phyloP scores from a whole-genome alignment of 2,113 vertebrate genomes.

The Carassius gibelio region DNA sequence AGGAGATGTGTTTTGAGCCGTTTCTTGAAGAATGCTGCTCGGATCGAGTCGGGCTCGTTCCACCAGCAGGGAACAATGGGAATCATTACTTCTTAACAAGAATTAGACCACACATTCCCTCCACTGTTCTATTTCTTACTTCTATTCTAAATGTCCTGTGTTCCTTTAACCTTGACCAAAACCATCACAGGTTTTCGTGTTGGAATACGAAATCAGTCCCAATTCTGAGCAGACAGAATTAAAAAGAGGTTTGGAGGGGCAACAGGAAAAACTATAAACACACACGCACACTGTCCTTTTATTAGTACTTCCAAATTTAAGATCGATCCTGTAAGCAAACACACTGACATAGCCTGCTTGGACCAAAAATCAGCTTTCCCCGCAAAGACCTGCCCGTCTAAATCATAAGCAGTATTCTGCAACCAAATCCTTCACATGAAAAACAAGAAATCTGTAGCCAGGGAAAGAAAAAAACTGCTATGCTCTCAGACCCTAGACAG shows the following conservation, averaged over 20 bases:
- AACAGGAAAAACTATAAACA: background rate
- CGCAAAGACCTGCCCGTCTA: conserved; percentile 47
- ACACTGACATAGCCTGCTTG: conserved; percentile 35
- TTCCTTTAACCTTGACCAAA: no score
- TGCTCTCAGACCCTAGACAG: conserved; percentile 43
- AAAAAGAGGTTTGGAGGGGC: background rate
- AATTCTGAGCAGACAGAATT: background rate
- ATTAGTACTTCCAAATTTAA: conserved; percentile 24
- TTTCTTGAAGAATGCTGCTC: no score
- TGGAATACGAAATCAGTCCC: background rate
- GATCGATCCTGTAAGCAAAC: conserved; percentile 38
- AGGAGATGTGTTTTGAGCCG: no score
- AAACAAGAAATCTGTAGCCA: conserved; percentile 29
- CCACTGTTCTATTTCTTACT: no score
- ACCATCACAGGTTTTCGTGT: background rate
- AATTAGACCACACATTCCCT: no score
- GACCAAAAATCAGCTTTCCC: conserved; percentile 50
- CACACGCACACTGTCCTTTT: conserved; percentile 5
- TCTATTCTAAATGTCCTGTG: no score
- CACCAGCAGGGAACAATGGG: no score
- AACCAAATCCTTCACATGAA: conserved; percentile 48
- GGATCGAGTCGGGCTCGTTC: no score
- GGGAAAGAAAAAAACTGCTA: background rate
- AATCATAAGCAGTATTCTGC: conserved; percentile 35
- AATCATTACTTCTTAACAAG: no score